phyloP scores from a whole-genome alignment of 2,113 vertebrate species.

The Sinocyclocheilus maitianheensis region DNA sequence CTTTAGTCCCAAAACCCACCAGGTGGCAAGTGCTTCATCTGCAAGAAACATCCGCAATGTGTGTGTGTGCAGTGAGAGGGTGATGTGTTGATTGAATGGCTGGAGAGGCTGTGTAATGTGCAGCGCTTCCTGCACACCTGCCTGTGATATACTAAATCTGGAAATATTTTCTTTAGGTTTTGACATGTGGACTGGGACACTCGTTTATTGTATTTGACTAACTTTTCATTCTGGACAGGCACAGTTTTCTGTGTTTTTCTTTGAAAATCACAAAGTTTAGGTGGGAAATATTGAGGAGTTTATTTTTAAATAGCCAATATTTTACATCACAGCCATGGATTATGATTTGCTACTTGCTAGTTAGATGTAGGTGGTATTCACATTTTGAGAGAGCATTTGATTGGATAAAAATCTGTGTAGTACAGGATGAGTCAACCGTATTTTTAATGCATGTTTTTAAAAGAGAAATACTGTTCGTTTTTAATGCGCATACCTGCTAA shows the following conservation, averaged over 20 bases:
- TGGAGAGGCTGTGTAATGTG: conserved; percentile 45
- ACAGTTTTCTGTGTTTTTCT: neutral
- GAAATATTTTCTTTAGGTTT: neutral
- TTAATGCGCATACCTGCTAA: neutral
- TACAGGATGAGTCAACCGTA: neutral
- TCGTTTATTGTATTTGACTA: neutral
- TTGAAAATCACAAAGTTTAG: too few relatives aligned
- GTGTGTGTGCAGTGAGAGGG: conserved; percentile 23
- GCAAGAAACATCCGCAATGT: conserved; percentile 41
- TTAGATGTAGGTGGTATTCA: neutral
- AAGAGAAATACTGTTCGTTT: neutral
- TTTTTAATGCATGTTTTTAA: neutral
- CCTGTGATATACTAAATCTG: neutral
- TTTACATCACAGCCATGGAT: neutral
- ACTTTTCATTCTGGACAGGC: neutral
- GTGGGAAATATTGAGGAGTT: too few relatives aligned
- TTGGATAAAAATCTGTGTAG: neutral
- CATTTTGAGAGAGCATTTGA: neutral
- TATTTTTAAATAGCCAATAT: neutral
- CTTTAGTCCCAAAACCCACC: conserved; percentile 49
- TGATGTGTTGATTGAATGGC: conserved; percentile 46
- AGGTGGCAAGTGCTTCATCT: conserved; percentile 52
- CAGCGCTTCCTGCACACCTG: conserved; percentile 44
- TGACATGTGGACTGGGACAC: neutral
- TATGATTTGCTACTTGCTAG: neutral